Conservation (phyloP, 2,797 vertebrate genomes). For the Microchirus variegatus region DNA sequence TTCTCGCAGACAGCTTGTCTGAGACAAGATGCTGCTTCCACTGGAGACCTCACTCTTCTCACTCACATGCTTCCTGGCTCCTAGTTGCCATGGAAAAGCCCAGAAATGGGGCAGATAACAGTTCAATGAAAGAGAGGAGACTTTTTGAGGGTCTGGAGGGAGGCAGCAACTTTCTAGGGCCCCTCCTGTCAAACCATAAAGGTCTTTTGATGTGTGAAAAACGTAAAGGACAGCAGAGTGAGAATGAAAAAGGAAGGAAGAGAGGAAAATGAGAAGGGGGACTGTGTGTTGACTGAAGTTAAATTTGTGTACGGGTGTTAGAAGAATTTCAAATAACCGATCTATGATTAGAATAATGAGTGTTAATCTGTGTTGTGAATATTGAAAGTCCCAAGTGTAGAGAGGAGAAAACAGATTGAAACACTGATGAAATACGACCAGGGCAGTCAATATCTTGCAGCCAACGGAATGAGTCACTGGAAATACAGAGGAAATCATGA, state of each 20-base stretch:
- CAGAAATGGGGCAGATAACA: constrained; percentile 82
- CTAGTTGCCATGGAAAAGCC: constrained; percentile 81
- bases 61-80: constrained; percentile 63
- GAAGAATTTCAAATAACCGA: constrained; percentile 27
- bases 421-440: constrained; percentile 50
- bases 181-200: constrained; percentile 81
- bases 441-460: constrained; percentile 49
- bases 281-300: constrained; percentile 57
- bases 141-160: constrained; percentile 73
- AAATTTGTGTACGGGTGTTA: constrained; percentile 29
- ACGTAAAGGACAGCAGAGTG: constrained; percentile 44
- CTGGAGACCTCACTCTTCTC: constrained; percentile 74
- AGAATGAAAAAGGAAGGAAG: constrained; percentile 42
- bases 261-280: constrained; percentile 29
- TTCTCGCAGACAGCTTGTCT: constrained; percentile 77
- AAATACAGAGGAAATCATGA: constrained; percentile 49
- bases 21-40: constrained; percentile 74
- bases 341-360: constrained; percentile 22
- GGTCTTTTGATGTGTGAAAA: constrained; percentile 76
- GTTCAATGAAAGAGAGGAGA: constrained; percentile 80
- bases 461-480: constrained; percentile 59
- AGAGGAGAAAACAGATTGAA: constrained; percentile 23
- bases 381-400: constrained; percentile 42
- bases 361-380: constrained; percentile 37
- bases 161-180: constrained; percentile 72